phyloP scores from a whole-genome alignment of 2,888 invertebrate species.

The Callyntrura sp. region DNA sequence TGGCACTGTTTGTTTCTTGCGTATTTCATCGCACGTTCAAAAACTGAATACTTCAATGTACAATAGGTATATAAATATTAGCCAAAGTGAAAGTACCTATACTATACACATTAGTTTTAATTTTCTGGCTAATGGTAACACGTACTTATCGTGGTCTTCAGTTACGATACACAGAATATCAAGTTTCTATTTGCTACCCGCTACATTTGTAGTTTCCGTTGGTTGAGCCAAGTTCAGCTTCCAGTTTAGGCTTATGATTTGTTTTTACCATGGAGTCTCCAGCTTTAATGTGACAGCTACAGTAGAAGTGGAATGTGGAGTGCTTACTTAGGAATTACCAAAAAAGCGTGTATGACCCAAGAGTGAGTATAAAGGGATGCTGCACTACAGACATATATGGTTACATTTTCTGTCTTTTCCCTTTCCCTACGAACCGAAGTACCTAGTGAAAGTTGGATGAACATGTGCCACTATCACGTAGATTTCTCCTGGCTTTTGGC shows the following conservation, averaged over 20 bases:
- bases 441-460: slow-evolving; percentile 59
- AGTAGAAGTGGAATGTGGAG: slow-evolving; percentile 33
- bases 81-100: no score
- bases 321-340: slow-evolving; percentile 24
- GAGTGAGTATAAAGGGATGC: not conserved
- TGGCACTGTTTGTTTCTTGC: no score
- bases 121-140: no score
- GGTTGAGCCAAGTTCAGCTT: slow-evolving; percentile 42
- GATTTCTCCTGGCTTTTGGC: slow-evolving; percentile 2
- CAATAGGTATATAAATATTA: no score
- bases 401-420: not conserved
- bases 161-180: no score
- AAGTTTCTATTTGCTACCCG: not conserved
- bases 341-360: slow-evolving; percentile 46
- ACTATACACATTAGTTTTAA: no score
- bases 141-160: no score
- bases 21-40: no score
- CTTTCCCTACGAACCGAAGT: slow-evolving; percentile 7
- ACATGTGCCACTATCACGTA: slow-evolving; percentile 52
- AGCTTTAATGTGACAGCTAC: slow-evolving; percentile 45
- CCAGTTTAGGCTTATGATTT: no score
- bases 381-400: no score
- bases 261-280: no score
- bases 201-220: not conserved
- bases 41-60: no score